Evolutionary conservation across 2,888 invertebrate genomes (phyloP).

Genomic region (Drosophila formosana): DNA sequence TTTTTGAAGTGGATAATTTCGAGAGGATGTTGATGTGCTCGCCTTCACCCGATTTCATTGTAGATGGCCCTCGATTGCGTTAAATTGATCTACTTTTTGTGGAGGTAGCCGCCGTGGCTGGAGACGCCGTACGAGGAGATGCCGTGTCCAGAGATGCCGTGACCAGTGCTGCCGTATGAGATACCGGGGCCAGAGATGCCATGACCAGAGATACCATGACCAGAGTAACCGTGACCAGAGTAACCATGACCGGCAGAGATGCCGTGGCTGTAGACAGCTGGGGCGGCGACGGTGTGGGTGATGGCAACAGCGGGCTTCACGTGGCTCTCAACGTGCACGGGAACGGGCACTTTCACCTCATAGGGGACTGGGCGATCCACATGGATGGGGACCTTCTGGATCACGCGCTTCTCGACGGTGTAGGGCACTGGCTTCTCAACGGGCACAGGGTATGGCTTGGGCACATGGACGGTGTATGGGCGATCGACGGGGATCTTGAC

Average conservation of each 20-base stretch:
- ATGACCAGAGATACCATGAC: slow-evolving; percentile 48
- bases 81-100: slow-evolving; percentile 83
- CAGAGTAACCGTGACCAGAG: slow-evolving; percentile 52
- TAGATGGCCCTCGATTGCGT: slow-evolving; percentile 65
- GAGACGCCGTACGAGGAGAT: slow-evolving; percentile 47
- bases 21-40: slow-evolving; percentile 57
- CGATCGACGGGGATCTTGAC: slow-evolving; percentile 89
- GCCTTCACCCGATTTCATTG: slow-evolving; percentile 67
- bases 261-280: slow-evolving; percentile 58
- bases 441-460: slow-evolving; percentile 88
- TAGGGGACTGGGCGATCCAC: slow-evolving; percentile 89
- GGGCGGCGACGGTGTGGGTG: slow-evolving; percentile 71
- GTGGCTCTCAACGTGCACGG: slow-evolving; percentile 83
- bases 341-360: slow-evolving; percentile 88
- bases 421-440: slow-evolving; percentile 87
- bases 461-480: slow-evolving; percentile 88
- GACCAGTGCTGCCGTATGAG: slow-evolving; percentile 38
- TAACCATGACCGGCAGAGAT: slow-evolving; percentile 41
- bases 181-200: slow-evolving; percentile 37
- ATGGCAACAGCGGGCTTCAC: slow-evolving; percentile 70
- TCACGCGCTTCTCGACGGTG: slow-evolving; percentile 88
- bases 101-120: slow-evolving; percentile 71
- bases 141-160: slow-evolving; percentile 44
- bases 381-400: slow-evolving; percentile 87
- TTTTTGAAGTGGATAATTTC: slow-evolving; percentile 44